phyloP scores from a whole-genome alignment of 2,797 vertebrate genomes.

The Myioborus miniatus region DNA sequence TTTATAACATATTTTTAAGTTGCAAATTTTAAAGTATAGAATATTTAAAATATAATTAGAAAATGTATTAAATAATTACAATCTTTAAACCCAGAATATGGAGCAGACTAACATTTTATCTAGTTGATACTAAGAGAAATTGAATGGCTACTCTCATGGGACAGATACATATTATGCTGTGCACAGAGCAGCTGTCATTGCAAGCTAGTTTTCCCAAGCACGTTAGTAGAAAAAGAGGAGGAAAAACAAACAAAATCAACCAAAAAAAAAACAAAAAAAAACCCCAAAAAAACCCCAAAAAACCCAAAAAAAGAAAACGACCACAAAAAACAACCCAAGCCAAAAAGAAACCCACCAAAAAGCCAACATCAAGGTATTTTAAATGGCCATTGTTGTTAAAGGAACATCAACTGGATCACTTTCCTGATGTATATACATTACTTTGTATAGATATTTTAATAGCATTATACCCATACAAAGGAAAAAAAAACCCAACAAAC shows the following conservation, averaged over 20 bases:
- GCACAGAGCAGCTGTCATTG: background rate
- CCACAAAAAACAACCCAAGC: background rate
- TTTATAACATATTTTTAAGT: accelerated
- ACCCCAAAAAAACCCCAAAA: too few species aligned
- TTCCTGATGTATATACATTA: background rate
- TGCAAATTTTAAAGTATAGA: background rate
- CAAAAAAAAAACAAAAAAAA: background rate
- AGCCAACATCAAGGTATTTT: background rate
- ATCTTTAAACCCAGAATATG: background rate
- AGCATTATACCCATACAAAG: background rate
- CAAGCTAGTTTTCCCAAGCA: background rate
- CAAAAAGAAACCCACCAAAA: background rate
- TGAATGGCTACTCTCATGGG: background rate
- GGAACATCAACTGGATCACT: background rate
- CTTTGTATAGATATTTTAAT: background rate
- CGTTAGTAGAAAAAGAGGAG: background rate
- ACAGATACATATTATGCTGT: background rate
- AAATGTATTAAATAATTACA: background rate
- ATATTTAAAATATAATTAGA: background rate
- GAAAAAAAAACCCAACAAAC: background rate
- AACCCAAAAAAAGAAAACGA: too few species aligned
- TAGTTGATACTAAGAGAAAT: background rate
- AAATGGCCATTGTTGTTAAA: background rate
- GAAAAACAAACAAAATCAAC: background rate
- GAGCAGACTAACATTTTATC: background rate